Conservation (phyloP, 2,113 vertebrate genomes). For the Falco punctatus region DNA sequence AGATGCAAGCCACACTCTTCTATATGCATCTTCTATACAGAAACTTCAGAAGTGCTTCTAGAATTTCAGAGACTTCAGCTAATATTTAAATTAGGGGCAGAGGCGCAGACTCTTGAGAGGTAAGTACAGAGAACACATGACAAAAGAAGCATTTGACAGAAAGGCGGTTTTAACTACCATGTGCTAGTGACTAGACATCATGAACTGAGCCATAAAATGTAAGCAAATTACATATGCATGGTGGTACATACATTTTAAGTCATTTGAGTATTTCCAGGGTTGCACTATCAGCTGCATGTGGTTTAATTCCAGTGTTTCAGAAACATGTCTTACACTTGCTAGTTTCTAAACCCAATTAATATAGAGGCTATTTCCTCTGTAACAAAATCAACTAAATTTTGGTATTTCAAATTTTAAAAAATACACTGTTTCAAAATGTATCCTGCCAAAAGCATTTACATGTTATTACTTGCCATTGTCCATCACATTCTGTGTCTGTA, state of each 20-base stretch:
- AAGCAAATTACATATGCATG: not conserved
- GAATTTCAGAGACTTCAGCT: not conserved
- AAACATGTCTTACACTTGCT: not conserved
- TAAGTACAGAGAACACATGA: not conserved
- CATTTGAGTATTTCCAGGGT: not conserved
- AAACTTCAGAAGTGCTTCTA: not conserved
- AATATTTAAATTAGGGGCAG: not conserved
- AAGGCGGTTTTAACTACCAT: not conserved
- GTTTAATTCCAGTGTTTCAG: not conserved
- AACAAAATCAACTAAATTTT: not conserved
- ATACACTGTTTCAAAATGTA: not conserved
- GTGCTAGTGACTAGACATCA: not conserved
- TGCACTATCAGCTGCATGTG: not conserved
- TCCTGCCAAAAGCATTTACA: not conserved
- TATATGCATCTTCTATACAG: not conserved
- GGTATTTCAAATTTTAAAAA: not conserved
- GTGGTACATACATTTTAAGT: not conserved
- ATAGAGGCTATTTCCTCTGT: not conserved
- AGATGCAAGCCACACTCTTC: not conserved
- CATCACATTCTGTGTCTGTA: not conserved
- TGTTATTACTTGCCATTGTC: constrained; percentile 9
- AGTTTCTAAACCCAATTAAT: not conserved
- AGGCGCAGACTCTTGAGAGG: not conserved
- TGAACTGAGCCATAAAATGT: not conserved
- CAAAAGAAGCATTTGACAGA: not conserved